A percentile compares a stretch with the other conserved stretches of the same genome.
Evolutionary conservation across 2,888 invertebrate genomes (phyloP).

Genomic region (Embidobia sp.): DNA sequence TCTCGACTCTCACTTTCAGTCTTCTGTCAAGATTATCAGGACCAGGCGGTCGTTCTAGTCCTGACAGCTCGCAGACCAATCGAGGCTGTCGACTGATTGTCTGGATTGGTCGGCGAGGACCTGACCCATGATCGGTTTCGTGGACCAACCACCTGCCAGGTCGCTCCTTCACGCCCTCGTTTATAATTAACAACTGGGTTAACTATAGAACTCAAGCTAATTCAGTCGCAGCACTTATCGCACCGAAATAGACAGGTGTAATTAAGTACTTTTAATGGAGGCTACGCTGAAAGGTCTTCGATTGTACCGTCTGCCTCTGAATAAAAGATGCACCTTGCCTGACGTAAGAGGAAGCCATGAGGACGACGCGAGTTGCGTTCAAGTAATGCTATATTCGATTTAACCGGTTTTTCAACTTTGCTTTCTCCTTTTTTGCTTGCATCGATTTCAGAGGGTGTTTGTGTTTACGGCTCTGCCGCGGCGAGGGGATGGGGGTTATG

Average conservation of each 20-base stretch:
- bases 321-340: conserved; percentile 19
- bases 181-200: conserved; percentile 55
- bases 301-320: conserved; percentile 16
- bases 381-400: too few species aligned
- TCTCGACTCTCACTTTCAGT: conserved; percentile 58
- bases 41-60: conserved; percentile 25
- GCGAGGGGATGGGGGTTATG: too few species aligned
- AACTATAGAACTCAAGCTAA: conserved; percentile 50
- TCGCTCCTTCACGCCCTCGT: conserved; percentile 23
- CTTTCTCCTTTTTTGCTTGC: neutral
- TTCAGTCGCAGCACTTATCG: conserved; percentile 21
- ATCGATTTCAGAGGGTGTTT: too few species aligned
- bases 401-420: neutral
- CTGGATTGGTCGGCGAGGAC: too few species aligned
- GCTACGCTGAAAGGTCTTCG: conserved; percentile 38
- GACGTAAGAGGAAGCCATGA: conserved; percentile 14
- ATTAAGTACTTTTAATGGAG: conserved; percentile 57
- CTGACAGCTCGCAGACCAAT: conserved; percentile 15
- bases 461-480: too few species aligned
- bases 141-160: conserved; percentile 36
- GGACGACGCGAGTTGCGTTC: conserved; percentile 1
- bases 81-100: too few species aligned
- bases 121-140: too few species aligned
- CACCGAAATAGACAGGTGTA: conserved; percentile 39
- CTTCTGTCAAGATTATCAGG: conserved; percentile 43